phyloP scores from a whole-genome alignment of 2,888 invertebrate species.

The Leucania comma region DNA sequence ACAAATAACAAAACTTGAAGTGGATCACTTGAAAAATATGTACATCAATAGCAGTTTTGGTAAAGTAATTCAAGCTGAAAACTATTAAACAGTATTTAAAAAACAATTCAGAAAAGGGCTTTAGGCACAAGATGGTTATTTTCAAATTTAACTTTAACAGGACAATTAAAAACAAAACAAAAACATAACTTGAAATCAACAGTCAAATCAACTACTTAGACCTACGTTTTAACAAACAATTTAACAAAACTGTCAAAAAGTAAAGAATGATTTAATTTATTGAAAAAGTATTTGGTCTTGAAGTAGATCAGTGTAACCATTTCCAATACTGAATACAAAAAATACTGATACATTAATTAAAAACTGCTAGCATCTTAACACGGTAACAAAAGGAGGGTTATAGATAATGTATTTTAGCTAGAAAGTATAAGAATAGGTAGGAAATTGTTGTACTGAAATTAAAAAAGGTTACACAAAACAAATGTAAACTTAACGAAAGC shows the following conservation, averaged over 20 bases:
- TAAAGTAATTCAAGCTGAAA: neutral
- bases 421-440: neutral
- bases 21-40: neutral
- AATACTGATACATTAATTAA: neutral
- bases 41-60: neutral
- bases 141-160: neutral
- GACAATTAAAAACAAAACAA: slow-evolving; percentile 66
- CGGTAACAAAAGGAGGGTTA: neutral
- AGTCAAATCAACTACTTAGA: slow-evolving; percentile 62
- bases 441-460: neutral
- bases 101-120: neutral
- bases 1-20: slow-evolving; percentile 1
- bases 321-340: slow-evolving; percentile 5
- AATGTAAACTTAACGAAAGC: slow-evolving; percentile 41
- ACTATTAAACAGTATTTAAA: neutral
- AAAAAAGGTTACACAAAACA: slow-evolving; percentile 9
- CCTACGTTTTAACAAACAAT: slow-evolving; percentile 28
- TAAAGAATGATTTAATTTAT: neutral
- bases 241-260: slow-evolving; percentile 22
- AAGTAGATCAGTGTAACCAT: slow-evolving; percentile 26
- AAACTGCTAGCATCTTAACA: neutral
- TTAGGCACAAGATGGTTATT: slow-evolving; percentile 2
- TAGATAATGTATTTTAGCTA: neutral
- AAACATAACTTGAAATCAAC: slow-evolving; percentile 68
- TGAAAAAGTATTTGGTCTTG: neutral